Evolutionary conservation across 2,113 vertebrate species (phyloP).

Genomic region (Silurus meridionalis): DNA sequence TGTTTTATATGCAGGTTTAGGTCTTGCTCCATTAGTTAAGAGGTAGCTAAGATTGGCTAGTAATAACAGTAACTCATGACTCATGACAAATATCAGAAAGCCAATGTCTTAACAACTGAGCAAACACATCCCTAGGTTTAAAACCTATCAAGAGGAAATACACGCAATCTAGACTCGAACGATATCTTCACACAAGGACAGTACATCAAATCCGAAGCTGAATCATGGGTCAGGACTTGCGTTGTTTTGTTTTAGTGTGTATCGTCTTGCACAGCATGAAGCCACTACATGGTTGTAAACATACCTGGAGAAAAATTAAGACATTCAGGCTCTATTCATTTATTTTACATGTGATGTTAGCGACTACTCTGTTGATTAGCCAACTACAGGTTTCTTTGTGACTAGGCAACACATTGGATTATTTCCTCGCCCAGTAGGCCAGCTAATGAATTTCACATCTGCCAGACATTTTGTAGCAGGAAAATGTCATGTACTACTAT

Average conservation of each 20-base stretch:
- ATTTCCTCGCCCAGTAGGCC: background rate
- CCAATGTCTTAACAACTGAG: no score
- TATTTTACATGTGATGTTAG: background rate
- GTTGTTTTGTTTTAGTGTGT: background rate
- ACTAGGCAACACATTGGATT: background rate
- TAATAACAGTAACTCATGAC: no score
- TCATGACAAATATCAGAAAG: no score
- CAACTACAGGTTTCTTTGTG: background rate
- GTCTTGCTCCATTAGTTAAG: no score
- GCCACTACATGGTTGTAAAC: background rate
- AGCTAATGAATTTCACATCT: background rate
- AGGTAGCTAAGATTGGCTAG: no score
- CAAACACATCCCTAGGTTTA: background rate
- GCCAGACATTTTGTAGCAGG: background rate
- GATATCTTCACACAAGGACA: background rate
- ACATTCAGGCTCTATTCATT: background rate
- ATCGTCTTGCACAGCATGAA: background rate
- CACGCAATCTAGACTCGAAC: background rate
- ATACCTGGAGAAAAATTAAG: background rate
- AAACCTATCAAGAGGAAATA: background rate
- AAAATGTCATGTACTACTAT: background rate
- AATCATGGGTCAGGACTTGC: background rate
- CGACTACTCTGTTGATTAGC: background rate
- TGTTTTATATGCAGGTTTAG: no score
- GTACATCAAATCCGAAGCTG: background rate